Evolutionary conservation across 1,140 invertebrate species (phyloP).

Genomic region (Parapsyche elsis): DNA sequence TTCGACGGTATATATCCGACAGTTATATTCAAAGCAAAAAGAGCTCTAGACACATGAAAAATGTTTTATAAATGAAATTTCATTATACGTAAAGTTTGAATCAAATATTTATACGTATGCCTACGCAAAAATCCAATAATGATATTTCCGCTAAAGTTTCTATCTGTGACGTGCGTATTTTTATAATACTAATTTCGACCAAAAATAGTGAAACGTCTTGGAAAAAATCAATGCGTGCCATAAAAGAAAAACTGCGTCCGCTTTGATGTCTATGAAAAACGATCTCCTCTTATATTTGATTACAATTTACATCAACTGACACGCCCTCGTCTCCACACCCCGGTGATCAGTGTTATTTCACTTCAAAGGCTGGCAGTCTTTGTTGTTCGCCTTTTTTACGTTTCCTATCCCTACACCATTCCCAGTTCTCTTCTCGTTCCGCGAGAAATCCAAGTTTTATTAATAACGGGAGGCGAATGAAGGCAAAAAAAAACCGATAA

Average conservation of each 20-base stretch:
- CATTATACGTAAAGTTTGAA: no score
- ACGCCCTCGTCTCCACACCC: constrained; percentile 34
- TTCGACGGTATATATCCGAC: no score
- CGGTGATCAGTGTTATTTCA: constrained; percentile 37
- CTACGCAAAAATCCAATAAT: no score
- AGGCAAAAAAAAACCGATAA: not conserved
- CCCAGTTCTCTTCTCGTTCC: not conserved
- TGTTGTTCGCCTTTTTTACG: constrained; percentile 34
- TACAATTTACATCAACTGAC: constrained; percentile 43
- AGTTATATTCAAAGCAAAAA: no score
- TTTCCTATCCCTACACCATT: not conserved
- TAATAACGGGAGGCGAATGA: constrained; percentile 15
- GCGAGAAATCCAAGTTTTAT: constrained; percentile 35
- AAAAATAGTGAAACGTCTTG: constrained; percentile 6
- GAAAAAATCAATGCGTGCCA: constrained; percentile 4
- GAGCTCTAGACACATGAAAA: not conserved
- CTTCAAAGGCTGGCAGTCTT: constrained; percentile 38
- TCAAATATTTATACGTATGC: no score
- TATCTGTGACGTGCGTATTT: no score
- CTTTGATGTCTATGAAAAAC: constrained; percentile 29
- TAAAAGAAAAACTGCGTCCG: not conserved
- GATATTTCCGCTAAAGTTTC: no score
- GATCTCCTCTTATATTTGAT: constrained; percentile 34
- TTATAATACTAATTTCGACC: not conserved
- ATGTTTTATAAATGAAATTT: not conserved